Evolutionary conservation across 1,140 invertebrate species (phyloP).

Genomic region (Drosophila teissieri): DNA sequence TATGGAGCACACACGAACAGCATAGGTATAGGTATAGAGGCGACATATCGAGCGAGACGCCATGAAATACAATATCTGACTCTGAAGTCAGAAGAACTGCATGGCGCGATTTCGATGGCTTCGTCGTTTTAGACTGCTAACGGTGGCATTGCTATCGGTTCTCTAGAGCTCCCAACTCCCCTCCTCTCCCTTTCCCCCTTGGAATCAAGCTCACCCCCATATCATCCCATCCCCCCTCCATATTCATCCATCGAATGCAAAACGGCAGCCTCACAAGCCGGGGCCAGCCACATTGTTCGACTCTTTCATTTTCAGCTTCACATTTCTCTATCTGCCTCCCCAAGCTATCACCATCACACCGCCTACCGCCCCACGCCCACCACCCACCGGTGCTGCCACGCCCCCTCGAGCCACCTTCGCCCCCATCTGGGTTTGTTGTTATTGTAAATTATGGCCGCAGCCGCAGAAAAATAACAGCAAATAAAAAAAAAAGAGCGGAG

Average conservation of each 20-base stretch:
- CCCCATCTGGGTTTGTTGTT: conserved; percentile 52
- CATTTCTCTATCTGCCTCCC: conserved; percentile 64
- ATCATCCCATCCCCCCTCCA: neutral
- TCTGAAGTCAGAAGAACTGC: conserved; percentile 63
- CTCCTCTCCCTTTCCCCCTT: neutral
- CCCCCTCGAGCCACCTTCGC: conserved; percentile 26
- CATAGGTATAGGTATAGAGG: conserved; percentile 6
- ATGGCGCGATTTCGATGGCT: conserved; percentile 66
- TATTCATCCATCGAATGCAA: conserved; percentile 44
- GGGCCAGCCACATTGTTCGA: conserved; percentile 69
- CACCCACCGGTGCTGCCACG: conserved; percentile 9
- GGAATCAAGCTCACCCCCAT: neutral
- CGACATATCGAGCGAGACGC: conserved; percentile 79
- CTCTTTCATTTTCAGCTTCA: conserved; percentile 79
- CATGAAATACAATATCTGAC: conserved; percentile 78
- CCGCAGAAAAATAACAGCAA: conserved; percentile 74
- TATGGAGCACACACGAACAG: conserved; percentile 50
- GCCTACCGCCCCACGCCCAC: too few species aligned
- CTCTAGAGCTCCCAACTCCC: too few species aligned
- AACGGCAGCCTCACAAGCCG: conserved; percentile 37
- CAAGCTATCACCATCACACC: too few species aligned
- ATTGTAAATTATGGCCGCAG: conserved; percentile 77
- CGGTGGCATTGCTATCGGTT: conserved; percentile 47
- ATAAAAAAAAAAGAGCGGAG: conserved; percentile 51
- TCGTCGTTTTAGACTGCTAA: conserved; percentile 58